Conservation (phyloP, 2,888 invertebrate genomes). For the Macrosoma leucophasiata region DNA sequence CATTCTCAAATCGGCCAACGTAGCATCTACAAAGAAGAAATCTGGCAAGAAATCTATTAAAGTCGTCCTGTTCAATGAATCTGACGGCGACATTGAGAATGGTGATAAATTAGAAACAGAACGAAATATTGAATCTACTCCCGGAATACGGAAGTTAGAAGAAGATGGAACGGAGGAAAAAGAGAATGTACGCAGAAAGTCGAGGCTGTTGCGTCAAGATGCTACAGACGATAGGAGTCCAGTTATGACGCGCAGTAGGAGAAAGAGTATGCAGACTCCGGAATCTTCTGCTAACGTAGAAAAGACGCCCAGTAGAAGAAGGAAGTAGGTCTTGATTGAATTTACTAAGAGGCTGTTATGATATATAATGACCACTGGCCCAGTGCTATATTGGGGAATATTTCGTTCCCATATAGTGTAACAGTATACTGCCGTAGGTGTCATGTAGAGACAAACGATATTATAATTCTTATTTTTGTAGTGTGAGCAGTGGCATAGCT, state of each 20-base stretch:
- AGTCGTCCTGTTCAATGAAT: conserved; percentile 48
- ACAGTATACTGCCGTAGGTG: no score
- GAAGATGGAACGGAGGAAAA: conserved; percentile 31
- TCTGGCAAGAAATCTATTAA: conserved; percentile 48
- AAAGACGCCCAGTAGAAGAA: background rate
- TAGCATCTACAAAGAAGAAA: conserved; percentile 28
- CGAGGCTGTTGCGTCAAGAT: conserved; percentile 38
- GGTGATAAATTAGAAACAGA: conserved; percentile 13
- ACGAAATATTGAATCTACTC: conserved; percentile 5
- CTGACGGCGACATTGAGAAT: conserved; percentile 28
- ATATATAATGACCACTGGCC: no score
- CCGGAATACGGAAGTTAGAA: conserved; percentile 6
- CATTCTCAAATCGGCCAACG: conserved; percentile 46
- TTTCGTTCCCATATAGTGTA: no score
- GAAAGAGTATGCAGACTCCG: conserved; percentile 38
- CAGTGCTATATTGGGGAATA: no score
- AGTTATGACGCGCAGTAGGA: conserved; percentile 41
- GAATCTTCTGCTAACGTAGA: conserved; percentile 25
- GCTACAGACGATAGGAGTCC: conserved; percentile 37
- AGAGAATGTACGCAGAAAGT: conserved; percentile 34
- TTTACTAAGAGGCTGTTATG: no score
- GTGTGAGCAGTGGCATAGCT: no score
- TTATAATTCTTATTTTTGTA: no score
- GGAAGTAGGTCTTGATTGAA: no score
- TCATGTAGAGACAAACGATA: no score